Base-by-base conservation (phyloP, 2,797 vertebrate species). In the Cossypha polioptera region DNA sequence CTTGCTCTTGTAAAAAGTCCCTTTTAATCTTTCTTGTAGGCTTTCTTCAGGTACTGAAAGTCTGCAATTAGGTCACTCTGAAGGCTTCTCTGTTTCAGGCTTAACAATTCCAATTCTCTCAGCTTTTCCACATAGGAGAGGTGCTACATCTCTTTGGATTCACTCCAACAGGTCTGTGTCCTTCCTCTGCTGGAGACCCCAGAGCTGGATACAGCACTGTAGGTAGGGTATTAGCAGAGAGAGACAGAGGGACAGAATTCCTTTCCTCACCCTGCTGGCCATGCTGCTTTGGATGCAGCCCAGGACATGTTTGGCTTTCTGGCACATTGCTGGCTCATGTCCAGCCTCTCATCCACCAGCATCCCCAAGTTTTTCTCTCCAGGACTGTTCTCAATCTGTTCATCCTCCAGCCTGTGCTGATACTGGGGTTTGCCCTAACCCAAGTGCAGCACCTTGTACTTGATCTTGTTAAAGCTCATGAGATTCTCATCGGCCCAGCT, bases 361-460 rank as follows among this genome's bases (percentile, higher is more conserved):
- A 26, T 2, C 2, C 10, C 10, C 1, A 57, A 5, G 17, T 22
- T 5, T 36, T 72, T 65, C n/a, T n/a, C 19, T 9, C 16, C 38
- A 38, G 11, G 22, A 24, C 13, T 65, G 36, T 4, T 51, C 16
- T 65, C 1, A 0, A n/a, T 16, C 28, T 3, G 6, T 50, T 65
- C n/a, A 51, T 36, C 9, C 36, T 7, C 9, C 8, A 26, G 13
- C 5, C 8, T 38, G 3, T 17, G 21, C 4, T 58, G 38, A 20
- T 21, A 29, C 24, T 0, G 0, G 4, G 11, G 6, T 0, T 28
- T 51, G 24, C 6, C 38, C 7, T 1, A 1, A 33, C 4, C 6
- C 43, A 58, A 9, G 11, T 25, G 10, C 16, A 69, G 13, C 5
- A 50, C 2, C 8, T 38, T 63, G 16, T 4, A 6, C 14, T 38